Conservation (phyloP, 92 coral and sea anemone genomes). For the Epizoanthus stellaris region DNA sequence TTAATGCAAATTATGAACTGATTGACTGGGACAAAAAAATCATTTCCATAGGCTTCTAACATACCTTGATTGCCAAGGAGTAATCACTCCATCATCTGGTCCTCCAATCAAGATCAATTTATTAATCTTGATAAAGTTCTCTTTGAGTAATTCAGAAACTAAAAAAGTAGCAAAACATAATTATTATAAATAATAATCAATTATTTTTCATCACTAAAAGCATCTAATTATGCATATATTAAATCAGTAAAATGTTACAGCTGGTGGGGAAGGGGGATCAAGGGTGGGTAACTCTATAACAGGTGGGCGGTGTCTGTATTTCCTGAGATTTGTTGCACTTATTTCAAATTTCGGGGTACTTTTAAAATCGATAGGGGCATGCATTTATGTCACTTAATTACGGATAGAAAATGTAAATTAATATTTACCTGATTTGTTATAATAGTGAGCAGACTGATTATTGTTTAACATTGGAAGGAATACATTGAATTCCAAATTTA, state of each 20-base stretch:
- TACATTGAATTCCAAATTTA: constrained; percentile 66
- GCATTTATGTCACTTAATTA: neutral
- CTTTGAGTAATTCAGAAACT: constrained; percentile 61
- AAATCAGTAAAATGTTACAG: too few relatives aligned
- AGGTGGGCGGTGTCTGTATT: too few relatives aligned
- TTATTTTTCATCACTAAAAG: too few relatives aligned
- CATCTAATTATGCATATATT: too few relatives aligned
- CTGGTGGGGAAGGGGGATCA: too few relatives aligned
- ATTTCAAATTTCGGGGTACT: neutral
- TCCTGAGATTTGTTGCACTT: too few relatives aligned
- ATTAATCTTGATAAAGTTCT: constrained; percentile 82
- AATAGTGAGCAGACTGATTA: constrained; percentile 67
- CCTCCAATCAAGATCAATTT: constrained; percentile 91
- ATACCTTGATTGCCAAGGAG: constrained; percentile 99
- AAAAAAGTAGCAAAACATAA: neutral
- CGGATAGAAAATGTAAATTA: neutral
- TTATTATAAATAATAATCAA: neutral
- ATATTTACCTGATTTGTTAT: constrained; percentile 72
- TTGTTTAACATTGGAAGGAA: constrained; percentile 88
- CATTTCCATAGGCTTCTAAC: neutral
- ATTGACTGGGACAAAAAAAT: neutral
- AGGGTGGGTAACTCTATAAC: too few relatives aligned
- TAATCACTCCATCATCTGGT: constrained; percentile 97
- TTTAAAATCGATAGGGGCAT: neutral
- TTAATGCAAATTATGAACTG: neutral